phyloP scores from a whole-genome alignment of 2,797 vertebrate species.

The Alcedo quadribrachys region DNA sequence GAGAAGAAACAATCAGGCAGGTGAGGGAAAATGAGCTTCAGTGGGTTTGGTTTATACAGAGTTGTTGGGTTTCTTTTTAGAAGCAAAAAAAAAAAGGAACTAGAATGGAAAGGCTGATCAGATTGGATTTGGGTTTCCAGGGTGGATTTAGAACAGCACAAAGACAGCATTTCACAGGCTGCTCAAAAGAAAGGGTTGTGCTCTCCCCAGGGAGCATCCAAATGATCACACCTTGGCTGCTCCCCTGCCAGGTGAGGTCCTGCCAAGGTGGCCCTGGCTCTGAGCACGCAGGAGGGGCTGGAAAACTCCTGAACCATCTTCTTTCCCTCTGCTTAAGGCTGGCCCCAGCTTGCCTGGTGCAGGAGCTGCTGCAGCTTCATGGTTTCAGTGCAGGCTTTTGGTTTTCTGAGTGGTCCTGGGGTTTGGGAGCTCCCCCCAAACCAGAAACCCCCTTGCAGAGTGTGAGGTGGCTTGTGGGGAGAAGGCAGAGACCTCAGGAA shows the following conservation, averaged over 20 bases:
- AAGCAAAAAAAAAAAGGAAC: neutral
- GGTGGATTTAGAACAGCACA: neutral
- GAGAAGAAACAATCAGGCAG: neutral
- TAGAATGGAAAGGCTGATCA: neutral
- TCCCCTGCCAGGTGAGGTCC: neutral
- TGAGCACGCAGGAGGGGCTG: rapidly evolving
- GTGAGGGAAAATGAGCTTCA: neutral
- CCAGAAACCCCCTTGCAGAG: neutral
- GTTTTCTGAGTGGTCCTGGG: neutral
- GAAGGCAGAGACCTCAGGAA: neutral
- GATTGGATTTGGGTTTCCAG: slow-evolving; percentile 8
- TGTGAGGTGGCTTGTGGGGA: neutral
- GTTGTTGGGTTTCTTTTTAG: neutral
- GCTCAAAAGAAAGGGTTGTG: neutral
- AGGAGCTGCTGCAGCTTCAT: neutral
- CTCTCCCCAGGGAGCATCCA: neutral
- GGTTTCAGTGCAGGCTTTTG: neutral
- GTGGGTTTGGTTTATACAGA: neutral
- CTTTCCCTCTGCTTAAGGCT: neutral
- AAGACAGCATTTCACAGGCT: neutral
- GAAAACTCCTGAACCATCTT: rapidly evolving
- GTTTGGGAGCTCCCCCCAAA: neutral
- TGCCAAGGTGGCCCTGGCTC: neutral
- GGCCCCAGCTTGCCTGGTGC: rapidly evolving
- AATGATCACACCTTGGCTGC: neutral